These are phyloP conservation scores for Antennarius striatus DNA, from an alignment of 2,113 vertebrate species.

Conservation along the genomic window DNA sequence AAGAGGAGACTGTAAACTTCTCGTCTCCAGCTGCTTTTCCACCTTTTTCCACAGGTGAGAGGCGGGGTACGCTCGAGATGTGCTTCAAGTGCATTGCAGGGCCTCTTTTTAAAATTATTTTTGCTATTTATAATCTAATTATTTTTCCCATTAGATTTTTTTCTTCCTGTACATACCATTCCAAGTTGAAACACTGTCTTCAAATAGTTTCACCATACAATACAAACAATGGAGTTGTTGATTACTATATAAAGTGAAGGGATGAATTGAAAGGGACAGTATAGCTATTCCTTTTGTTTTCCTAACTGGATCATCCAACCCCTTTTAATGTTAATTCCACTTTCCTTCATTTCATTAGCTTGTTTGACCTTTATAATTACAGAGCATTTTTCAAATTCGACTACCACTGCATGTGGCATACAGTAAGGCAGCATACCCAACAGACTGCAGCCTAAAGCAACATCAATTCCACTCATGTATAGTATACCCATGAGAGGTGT, in stretches of 20 bases:
- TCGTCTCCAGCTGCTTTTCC: no score
- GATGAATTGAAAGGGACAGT: not conserved
- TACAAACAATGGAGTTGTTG: not conserved
- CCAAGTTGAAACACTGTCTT: not conserved
- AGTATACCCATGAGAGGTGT: conserved; percentile 27
- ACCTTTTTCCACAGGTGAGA: no score
- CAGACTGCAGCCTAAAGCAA: conserved; percentile 26
- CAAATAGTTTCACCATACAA: not conserved
- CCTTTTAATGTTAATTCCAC: conserved; percentile 15
- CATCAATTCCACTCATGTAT: conserved; percentile 42
- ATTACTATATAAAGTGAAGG: not conserved
- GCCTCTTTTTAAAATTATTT: no score
- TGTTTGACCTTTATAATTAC: conserved; percentile 30
- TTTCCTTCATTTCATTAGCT: conserved; percentile 24
- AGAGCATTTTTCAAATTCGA: conserved; percentile 30
- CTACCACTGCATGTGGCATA: conserved; percentile 8
- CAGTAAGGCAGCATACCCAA: conserved; percentile 35
- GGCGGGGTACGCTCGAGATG: no score
- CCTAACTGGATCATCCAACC: not conserved
- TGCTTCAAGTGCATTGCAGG: no score
- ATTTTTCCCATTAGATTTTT: not conserved
- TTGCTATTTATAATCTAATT: not conserved
- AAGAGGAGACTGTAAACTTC: no score
- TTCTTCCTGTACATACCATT: no score
- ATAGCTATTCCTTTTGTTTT: not conserved